phyloP scores from a whole-genome alignment of 2,797 vertebrate species.

The Margarornis squamiger region DNA sequence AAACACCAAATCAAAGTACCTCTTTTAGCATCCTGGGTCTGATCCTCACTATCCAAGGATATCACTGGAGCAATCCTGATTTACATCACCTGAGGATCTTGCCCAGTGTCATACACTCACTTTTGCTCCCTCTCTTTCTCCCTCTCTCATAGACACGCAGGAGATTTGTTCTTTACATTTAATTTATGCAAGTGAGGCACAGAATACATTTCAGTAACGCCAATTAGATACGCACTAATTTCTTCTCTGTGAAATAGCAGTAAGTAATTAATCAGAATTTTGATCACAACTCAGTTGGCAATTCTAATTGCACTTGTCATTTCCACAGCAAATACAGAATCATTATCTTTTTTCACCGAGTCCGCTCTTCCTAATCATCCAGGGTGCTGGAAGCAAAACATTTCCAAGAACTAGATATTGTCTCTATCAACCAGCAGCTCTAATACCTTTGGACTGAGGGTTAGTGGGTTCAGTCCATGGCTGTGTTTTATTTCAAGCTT shows the following conservation, averaged over 20 bases:
- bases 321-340: slow-evolving; percentile 61
- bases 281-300: slow-evolving; percentile 72
- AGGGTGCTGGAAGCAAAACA: slow-evolving; percentile 63
- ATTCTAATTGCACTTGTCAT: slow-evolving; percentile 71
- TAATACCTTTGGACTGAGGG: slow-evolving; percentile 61
- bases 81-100: not conserved
- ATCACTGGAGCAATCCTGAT: not conserved
- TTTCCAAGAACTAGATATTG: slow-evolving; percentile 71
- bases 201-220: slow-evolving; percentile 47
- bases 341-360: slow-evolving; percentile 41
- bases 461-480: not conserved
- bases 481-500: slow-evolving; percentile 62
- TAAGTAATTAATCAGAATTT: slow-evolving; percentile 75
- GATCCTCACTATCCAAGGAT: not conserved
- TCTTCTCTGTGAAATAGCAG: slow-evolving; percentile 68
- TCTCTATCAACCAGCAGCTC: slow-evolving; percentile 32
- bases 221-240: slow-evolving; percentile 73
- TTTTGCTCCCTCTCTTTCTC: not conserved
- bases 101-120: not conserved
- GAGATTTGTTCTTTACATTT: slow-evolving; percentile 49
- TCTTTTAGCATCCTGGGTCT: rapidly evolving
- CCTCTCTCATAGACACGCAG: not conserved
- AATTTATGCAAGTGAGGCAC: slow-evolving; percentile 57
- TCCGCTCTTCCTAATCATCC: slow-evolving; percentile 53
- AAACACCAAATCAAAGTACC: not conserved